phyloP scores from a whole-genome alignment of 23 tunicate genomes.

The Halocynthia roretzi region DNA sequence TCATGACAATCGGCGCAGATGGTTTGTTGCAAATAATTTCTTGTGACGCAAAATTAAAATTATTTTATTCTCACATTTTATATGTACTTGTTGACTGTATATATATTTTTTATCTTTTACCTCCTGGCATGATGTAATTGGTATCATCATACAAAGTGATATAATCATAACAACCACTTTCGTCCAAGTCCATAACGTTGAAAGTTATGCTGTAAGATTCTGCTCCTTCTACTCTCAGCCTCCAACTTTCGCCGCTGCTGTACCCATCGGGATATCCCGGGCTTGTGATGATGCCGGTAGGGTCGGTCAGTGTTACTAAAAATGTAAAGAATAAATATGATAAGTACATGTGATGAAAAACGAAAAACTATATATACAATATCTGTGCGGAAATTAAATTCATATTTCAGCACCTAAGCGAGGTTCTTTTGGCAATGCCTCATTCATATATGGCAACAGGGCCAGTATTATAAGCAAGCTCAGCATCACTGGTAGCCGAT shows the following conservation, averaged over 20 bases:
- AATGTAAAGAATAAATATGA: background rate
- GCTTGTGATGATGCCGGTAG: slow-evolving; percentile 48
- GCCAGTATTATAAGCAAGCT: too few species aligned
- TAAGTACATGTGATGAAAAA: too few species aligned
- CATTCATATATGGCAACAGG: too few species aligned
- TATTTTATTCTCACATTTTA: background rate
- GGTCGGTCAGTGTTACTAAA: slow-evolving; percentile 18
- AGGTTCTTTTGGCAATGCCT: too few species aligned
- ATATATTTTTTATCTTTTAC: slow-evolving; percentile 13
- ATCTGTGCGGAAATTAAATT: too few species aligned
- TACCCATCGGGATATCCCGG: slow-evolving; percentile 44
- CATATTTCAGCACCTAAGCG: too few species aligned
- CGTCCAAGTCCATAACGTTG: slow-evolving; percentile 57
- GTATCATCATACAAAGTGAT: slow-evolving; percentile 62
- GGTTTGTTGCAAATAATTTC: slow-evolving; percentile 50
- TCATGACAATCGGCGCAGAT: background rate
- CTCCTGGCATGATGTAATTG: slow-evolving; percentile 37
- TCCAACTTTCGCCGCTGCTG: slow-evolving; percentile 42
- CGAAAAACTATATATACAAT: too few species aligned
- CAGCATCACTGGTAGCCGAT: too few species aligned
- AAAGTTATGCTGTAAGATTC: slow-evolving; percentile 43
- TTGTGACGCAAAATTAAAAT: background rate
- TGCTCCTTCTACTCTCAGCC: slow-evolving; percentile 68
- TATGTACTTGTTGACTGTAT: slow-evolving; percentile 1
- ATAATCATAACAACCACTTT: slow-evolving; percentile 57